Evolutionary conservation across 1,140 invertebrate genomes (phyloP), one percentile per base, ranked within the genome.

Genomic region (Caenorhabditis brenneri): DNA sequence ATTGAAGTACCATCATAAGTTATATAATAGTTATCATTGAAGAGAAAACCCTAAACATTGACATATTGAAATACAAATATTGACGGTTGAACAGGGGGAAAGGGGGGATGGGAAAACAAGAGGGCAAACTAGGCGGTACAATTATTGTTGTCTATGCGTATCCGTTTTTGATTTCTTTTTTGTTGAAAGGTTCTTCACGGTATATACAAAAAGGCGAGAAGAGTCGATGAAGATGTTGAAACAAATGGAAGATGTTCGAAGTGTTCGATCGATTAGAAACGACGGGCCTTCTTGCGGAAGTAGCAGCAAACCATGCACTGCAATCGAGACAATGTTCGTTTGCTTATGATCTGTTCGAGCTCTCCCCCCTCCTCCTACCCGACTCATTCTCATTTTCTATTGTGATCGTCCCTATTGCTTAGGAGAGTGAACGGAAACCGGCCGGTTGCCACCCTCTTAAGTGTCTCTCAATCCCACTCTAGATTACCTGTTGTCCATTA

Each of bases 251-350:
- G 15, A 19, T 16, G 36, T 74, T 24, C 15, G 36, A 74, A n/a
- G n/a, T 74, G 36, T 74, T 74, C 65, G 33, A 74, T 80, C 78
- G 29, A 80, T 80, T 82, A 82, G 46, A 49, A 42, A 48, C 42
- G 55, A 60, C 81, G 81, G 53, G 74, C 24, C 83, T 87, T 87
- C 86, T 87, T 87, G 80, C 84, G 86, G 87, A 87, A 88, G 81
- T 88, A 88, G 83, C 87, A 88, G 84, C 87, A 88, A 29, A 88
- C 87, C 82, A 82, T 86, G 83, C 87, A 88, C 31, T 84, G 87
- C 78, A 81, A 86, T 81, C 79, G 46, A 39, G n/a, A 55, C 24
- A 53, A 46, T 78, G 33, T 42, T 74, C 65, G 65, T 74, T 74
- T 74, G 65, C 65, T 74, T 65, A 51, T 65, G 51, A 84, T 83